Base-by-base conservation (phyloP, 2,113 vertebrate genomes). In the Myrmophylax atrothorax region DNA sequence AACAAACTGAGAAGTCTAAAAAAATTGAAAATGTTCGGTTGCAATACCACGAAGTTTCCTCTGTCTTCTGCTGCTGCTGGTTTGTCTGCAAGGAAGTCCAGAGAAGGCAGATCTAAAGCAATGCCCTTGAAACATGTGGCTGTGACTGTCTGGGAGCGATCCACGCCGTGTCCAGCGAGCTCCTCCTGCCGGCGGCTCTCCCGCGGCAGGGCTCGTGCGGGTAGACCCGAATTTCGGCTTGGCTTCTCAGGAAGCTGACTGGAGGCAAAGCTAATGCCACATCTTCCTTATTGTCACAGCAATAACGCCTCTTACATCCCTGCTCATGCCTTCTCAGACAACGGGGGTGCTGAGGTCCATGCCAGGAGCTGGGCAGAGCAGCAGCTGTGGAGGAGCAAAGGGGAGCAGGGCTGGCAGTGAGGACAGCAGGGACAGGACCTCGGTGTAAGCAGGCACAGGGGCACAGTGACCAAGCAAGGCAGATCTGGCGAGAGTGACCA, bases 181-280 rank as follows among this genome's bases (percentile, higher is more conserved):
- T 96, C 96, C 96, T 94, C 96, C 96, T 97, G 89, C 96, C 87
- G 96, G 96, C 86, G 84, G 73, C 9, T 86, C 64, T 70, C 31
- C 29, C n/a, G 60, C 69, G 37, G 13, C 62, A 7, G 24, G 22
- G 26, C 38, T 58, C 55, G 2, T 15, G 42, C 26, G 47, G 14
- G 18, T 0, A 62, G 6, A 47, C 20, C 18, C 1, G 10, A 42
- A 31, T 37, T 70, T 50, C 2, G 0, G 23, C 31, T 79, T 2
- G 59, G 31, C 33, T 84, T 53, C 22, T 47, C 52, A n/a, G 42
- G 40, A 38, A 77, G 64, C 4, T 50, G 37, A 76, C 69, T 20
- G 11, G 38, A 78, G 10, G 55, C 55, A 92, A 67, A 90, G 44
- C 23, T 31, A 81, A 81, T 3, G 42, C 50, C 60, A 19, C 9